phyloP scores from a whole-genome alignment of 2,888 invertebrate genomes.

The Mythimna loreyi region DNA sequence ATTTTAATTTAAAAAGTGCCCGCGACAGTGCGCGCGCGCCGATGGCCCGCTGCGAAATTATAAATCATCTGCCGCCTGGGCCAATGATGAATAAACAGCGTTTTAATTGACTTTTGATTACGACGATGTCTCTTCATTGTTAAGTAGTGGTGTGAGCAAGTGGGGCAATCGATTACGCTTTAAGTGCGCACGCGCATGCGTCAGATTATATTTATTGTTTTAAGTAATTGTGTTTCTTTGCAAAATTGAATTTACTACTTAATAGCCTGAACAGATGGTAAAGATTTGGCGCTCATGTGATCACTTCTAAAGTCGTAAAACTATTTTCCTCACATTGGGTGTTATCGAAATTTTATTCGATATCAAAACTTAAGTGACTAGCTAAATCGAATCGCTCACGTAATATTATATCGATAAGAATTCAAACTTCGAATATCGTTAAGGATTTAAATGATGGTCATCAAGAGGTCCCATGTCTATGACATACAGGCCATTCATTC shows the following conservation, averaged over 20 bases:
- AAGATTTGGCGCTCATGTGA: not conserved
- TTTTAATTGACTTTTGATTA: conserved; percentile 90
- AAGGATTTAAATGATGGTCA: conserved; percentile 77
- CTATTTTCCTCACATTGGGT: conserved; percentile 14
- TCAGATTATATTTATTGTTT: conserved; percentile 40
- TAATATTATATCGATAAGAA: conserved; percentile 75
- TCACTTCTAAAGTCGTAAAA: conserved; percentile 23
- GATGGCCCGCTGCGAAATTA: conserved; percentile 89
- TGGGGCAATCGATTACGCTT: conserved; percentile 75
- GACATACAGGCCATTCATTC: conserved; percentile 79
- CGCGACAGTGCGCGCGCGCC: conserved; percentile 85
- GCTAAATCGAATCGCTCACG: conserved; percentile 76
- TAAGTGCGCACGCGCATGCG: conserved; percentile 45
- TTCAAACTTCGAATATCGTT: conserved; percentile 73
- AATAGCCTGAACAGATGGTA: not conserved
- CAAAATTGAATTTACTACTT: not conserved
- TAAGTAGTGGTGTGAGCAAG: conserved; percentile 74
- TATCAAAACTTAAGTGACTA: conserved; percentile 62
- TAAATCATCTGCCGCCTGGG: conserved; percentile 83
- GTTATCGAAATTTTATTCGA: conserved; percentile 29
- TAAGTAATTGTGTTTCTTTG: conserved; percentile 18
- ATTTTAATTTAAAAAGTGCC: conserved; percentile 89
- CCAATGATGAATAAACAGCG: conserved; percentile 86
- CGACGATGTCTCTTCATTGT: conserved; percentile 82
- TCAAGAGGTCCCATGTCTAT: conserved; percentile 73